Evolutionary conservation across 2,113 vertebrate species (phyloP).

Genomic region (Pan paniscus): DNA sequence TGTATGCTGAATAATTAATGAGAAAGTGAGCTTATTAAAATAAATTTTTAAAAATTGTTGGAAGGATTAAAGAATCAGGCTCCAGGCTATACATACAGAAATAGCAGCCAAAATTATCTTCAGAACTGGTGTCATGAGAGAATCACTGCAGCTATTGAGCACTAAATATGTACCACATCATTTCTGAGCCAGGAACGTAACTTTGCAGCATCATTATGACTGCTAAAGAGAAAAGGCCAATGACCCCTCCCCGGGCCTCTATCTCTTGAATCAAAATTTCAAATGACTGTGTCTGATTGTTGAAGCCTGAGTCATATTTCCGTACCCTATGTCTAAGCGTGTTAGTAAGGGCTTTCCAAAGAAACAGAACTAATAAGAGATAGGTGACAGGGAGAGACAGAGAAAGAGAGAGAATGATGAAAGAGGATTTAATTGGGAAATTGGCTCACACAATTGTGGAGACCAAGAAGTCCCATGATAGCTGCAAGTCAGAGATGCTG

Average conservation of each 20-base stretch:
- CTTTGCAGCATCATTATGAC: neutral
- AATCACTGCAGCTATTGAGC: neutral
- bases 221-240: neutral
- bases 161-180: neutral
- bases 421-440: neutral
- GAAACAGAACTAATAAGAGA: neutral
- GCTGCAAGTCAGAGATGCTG: neutral
- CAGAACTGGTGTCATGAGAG: neutral
- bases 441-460: neutral
- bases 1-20: constrained; percentile 13
- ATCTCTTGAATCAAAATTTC: neutral
- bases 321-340: neutral
- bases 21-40: constrained; percentile 5
- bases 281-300: neutral
- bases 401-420: neutral
- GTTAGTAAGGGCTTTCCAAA: neutral
- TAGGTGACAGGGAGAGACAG: neutral
- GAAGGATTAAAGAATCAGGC: neutral
- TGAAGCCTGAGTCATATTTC: neutral
- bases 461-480: neutral
- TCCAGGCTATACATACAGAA: constrained; percentile 12
- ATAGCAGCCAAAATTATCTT: constrained; percentile 28
- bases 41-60: neutral
- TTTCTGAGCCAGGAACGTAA: neutral
- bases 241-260: neutral